A percentile compares a stretch with the other conserved stretches of the same genome.
Conservation (phyloP, 2,888 invertebrate species). For the Ectobius pallidus region DNA sequence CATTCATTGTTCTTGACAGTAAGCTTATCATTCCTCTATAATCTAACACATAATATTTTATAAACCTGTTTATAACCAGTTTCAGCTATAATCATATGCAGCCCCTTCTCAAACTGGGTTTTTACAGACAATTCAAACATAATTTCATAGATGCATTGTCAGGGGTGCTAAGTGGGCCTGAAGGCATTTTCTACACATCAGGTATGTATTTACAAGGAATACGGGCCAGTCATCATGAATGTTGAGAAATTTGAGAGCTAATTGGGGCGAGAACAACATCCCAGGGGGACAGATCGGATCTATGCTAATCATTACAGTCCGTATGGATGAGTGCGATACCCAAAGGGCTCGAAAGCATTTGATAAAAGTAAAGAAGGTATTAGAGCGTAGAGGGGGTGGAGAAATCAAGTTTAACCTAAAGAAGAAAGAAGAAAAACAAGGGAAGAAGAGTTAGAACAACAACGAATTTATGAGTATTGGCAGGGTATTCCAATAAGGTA, state of each 20-base stretch:
- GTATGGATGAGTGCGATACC: background rate
- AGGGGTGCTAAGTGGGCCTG: background rate
- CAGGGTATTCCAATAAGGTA: background rate
- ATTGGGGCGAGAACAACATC: background rate
- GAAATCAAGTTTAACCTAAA: background rate
- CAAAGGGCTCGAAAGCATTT: background rate
- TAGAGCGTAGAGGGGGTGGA: background rate
- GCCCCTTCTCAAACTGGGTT: background rate
- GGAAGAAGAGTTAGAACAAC: background rate
- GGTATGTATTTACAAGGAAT: background rate
- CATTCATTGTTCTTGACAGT: background rate
- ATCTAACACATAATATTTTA: background rate
- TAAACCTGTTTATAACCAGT: background rate
- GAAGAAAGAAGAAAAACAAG: background rate
- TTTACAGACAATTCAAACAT: background rate
- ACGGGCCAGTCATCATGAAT: background rate
- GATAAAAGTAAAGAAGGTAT: background rate
- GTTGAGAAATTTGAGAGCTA: background rate
- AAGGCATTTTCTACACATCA: background rate
- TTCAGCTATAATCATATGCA: background rate
- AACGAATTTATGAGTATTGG: background rate
- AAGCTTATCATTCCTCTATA: background rate
- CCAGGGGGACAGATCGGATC: conserved; percentile 3
- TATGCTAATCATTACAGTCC: conserved; percentile 4
- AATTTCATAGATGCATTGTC: background rate